A percentile compares a stretch with the other conserved stretches of the same genome.
phyloP scores from a whole-genome alignment of 2,797 vertebrate genomes.

The Spondyliosoma cantharus region DNA sequence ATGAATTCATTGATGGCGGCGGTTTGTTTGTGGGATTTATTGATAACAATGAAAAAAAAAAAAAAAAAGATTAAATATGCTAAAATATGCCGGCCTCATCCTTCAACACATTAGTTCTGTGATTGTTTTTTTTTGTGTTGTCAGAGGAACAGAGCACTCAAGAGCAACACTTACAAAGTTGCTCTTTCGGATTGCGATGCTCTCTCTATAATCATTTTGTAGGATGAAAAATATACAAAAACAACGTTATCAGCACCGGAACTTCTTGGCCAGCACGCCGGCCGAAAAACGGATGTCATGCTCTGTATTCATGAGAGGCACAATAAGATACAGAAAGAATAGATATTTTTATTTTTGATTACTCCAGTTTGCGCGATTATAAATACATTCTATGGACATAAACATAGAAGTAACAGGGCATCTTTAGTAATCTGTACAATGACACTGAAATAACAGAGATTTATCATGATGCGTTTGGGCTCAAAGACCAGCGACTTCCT shows the following conservation, averaged over 20 bases:
- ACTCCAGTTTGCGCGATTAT: slow-evolving; percentile 71
- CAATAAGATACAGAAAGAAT: slow-evolving; percentile 75
- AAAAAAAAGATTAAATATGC: slow-evolving; percentile 21
- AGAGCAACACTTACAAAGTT: slow-evolving; percentile 42
- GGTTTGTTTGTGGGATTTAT: slow-evolving; percentile 40
- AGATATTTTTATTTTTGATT: slow-evolving; percentile 78
- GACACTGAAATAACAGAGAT: slow-evolving; percentile 70
- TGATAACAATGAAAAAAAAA: not conserved
- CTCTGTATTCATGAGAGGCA: slow-evolving; percentile 72
- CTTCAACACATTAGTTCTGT: slow-evolving; percentile 40
- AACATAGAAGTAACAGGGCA: slow-evolving; percentile 75
- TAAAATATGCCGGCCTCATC: slow-evolving; percentile 26
- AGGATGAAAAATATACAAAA: slow-evolving; percentile 58
- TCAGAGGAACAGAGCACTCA: slow-evolving; percentile 11
- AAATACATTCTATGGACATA: slow-evolving; percentile 80
- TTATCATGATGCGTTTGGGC: slow-evolving; percentile 59
- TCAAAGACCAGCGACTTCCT: slow-evolving; percentile 49
- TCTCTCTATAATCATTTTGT: slow-evolving; percentile 38
- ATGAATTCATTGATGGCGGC: slow-evolving; percentile 33
- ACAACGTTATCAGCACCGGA: slow-evolving; percentile 58
- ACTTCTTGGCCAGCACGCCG: slow-evolving; percentile 21
- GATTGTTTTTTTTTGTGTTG: not conserved
- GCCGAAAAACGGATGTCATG: slow-evolving; percentile 47
- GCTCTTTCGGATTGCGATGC: slow-evolving; percentile 31
- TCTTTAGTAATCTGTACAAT: slow-evolving; percentile 75